These are phyloP conservation scores for Liasis olivaceus DNA, from an alignment of 2,797 vertebrate species.

Conservation along the genomic window DNA sequence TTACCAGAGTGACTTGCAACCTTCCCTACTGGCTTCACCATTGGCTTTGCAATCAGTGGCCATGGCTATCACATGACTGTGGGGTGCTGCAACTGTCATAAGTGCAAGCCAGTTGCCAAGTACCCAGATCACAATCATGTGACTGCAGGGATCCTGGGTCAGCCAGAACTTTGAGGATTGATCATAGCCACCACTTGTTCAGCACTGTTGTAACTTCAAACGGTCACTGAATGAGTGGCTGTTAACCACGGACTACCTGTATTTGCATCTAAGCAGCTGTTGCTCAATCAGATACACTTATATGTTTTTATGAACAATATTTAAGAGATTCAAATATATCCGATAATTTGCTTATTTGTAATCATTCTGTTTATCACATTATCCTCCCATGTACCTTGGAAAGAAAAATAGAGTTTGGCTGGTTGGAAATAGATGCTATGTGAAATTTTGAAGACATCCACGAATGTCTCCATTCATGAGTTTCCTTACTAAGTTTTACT, in stretches of 20 bases:
- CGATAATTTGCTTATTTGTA: not conserved
- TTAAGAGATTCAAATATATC: not conserved
- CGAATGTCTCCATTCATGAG: slow-evolving; percentile 49
- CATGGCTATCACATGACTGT: too few relatives aligned
- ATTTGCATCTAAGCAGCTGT: not conserved
- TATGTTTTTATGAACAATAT: not conserved
- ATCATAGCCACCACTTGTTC: not conserved
- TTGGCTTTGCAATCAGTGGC: not conserved
- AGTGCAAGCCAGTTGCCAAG: not conserved
- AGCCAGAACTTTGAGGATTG: not conserved
- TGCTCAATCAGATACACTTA: not conserved
- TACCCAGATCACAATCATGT: not conserved
- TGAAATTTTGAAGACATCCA: slow-evolving; percentile 41
- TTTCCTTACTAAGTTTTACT: slow-evolving; percentile 48
- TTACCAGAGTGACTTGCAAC: not conserved
- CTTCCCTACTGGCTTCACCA: not conserved
- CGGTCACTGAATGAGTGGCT: not conserved
- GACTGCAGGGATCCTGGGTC: not conserved
- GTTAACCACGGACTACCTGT: not conserved
- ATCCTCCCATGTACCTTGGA: fast-evolving
- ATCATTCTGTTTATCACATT: not conserved
- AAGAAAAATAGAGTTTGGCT: slow-evolving; percentile 30
- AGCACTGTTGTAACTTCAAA: not conserved
- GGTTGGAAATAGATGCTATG: slow-evolving; percentile 37
- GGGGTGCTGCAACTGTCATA: not conserved